Percentiles rank a stretch among this genome's conserved stretches.
Conservation (phyloP, 2,888 invertebrate genomes). For the Amiota minor region DNA sequence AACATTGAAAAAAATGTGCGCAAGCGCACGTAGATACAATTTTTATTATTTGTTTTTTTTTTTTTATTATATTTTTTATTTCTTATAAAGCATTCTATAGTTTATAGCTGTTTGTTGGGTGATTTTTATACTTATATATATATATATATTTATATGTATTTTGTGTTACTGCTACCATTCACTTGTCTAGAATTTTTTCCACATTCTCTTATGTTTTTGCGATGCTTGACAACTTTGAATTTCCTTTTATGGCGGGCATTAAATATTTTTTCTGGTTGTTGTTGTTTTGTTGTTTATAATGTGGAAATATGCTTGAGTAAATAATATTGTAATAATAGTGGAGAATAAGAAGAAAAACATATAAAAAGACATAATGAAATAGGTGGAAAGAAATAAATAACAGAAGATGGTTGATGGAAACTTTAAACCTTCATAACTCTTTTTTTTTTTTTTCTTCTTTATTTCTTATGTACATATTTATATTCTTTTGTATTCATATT, state of each 20-base stretch:
- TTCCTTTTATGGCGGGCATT: background rate
- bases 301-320: conserved; percentile 14
- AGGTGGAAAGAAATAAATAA: background rate
- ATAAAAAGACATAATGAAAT: background rate
- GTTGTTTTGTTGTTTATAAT: background rate
- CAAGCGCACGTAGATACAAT: too few species aligned
- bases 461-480: background rate
- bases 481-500: background rate
- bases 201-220: background rate
- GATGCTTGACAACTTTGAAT: too few species aligned
- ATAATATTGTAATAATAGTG: background rate
- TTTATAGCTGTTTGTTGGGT: background rate
- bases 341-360: background rate
- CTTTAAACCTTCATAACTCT: background rate
- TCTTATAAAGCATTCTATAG: background rate
- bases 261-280: background rate
- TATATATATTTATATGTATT: too few species aligned
- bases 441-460: background rate
- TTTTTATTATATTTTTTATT: conserved; percentile 12
- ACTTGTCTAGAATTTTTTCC: too few species aligned
- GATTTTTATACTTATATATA: background rate
- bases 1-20: too few species aligned
- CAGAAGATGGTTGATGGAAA: background rate
- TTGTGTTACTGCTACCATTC: background rate
- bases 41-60: conserved; percentile 14